Evolutionary conservation across 2,888 invertebrate genomes (phyloP).

Genomic region (Yponomeuta evonymella): DNA sequence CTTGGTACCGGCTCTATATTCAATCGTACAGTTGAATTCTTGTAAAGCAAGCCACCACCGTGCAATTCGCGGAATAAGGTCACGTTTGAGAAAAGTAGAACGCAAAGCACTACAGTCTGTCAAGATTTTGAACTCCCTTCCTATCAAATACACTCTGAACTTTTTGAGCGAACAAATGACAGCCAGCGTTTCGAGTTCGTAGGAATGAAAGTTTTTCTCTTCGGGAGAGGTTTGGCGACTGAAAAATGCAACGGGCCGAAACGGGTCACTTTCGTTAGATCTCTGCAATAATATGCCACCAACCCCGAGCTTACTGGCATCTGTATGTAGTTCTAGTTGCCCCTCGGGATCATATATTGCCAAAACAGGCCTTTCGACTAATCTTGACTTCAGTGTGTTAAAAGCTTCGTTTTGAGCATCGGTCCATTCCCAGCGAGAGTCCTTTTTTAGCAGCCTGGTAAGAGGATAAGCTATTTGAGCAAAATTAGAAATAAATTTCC

Average conservation of each 20-base stretch:
- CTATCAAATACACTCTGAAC: conserved; percentile 21
- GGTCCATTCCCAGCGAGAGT: conserved; percentile 23
- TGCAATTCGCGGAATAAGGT: too few species aligned
- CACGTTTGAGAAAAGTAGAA: too few species aligned
- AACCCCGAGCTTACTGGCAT: conserved; percentile 23
- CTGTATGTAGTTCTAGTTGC: conserved; percentile 27
- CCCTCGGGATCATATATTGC: conserved; percentile 29
- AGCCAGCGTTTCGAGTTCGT: conserved; percentile 9
- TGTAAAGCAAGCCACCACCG: too few species aligned
- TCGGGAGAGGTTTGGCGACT: conserved; percentile 6
- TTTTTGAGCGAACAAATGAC: conserved; percentile 21
- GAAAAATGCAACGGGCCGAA: conserved; percentile 5
- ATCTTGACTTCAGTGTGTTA: conserved; percentile 18
- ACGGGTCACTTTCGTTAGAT: not conserved
- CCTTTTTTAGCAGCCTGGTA: conserved; percentile 21
- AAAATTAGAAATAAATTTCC: conserved; percentile 29
- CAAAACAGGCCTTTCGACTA: conserved; percentile 27
- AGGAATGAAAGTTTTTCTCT: conserved; percentile 11
- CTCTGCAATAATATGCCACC: conserved; percentile 1
- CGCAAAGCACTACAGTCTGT: too few species aligned
- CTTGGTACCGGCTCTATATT: conserved; percentile 17
- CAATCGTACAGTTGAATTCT: too few species aligned
- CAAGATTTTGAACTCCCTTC: too few species aligned
- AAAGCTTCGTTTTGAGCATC: conserved; percentile 22
- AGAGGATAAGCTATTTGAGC: conserved; percentile 25